Percentiles rank a stretch among this genome's conserved stretches.
Conservation (phyloP, 2,888 invertebrate species). For the Icerya purchasi region DNA sequence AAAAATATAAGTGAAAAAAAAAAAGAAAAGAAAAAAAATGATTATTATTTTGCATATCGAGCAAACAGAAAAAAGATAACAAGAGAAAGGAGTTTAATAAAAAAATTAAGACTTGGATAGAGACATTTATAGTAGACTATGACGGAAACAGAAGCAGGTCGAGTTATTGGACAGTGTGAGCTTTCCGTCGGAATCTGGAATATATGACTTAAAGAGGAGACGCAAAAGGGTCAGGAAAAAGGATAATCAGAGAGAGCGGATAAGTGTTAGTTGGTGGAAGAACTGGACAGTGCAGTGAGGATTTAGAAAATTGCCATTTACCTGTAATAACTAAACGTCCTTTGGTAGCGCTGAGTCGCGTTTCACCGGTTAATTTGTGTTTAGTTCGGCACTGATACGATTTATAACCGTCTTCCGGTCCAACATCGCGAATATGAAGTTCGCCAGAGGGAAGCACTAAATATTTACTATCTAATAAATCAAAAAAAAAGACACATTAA, state of each 20-base stretch:
- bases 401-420: conserved; percentile 82
- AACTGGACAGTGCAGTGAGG: too few relatives aligned
- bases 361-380: conserved; percentile 79
- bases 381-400: conserved; percentile 85
- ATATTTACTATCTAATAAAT: conserved; percentile 67
- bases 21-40: background rate
- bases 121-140: background rate
- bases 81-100: background rate
- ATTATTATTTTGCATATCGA: too few relatives aligned
- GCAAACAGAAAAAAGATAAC: too few relatives aligned
- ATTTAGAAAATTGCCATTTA: too few relatives aligned
- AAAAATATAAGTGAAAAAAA: too few relatives aligned
- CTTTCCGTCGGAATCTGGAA: too few relatives aligned
- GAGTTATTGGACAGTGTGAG: too few relatives aligned
- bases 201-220: conserved; percentile 1
- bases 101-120: background rate
- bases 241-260: background rate
- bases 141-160: background rate
- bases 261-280: too few relatives aligned
- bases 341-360: conserved; percentile 75
- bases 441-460: conserved; percentile 85
- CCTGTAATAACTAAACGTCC: conserved; percentile 87
- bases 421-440: conserved; percentile 83
- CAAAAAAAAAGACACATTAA: too few relatives aligned
- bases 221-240: background rate